Evolutionary conservation across 2,888 invertebrate genomes (phyloP).

Genomic region (Zootermopsis nevadensis): DNA sequence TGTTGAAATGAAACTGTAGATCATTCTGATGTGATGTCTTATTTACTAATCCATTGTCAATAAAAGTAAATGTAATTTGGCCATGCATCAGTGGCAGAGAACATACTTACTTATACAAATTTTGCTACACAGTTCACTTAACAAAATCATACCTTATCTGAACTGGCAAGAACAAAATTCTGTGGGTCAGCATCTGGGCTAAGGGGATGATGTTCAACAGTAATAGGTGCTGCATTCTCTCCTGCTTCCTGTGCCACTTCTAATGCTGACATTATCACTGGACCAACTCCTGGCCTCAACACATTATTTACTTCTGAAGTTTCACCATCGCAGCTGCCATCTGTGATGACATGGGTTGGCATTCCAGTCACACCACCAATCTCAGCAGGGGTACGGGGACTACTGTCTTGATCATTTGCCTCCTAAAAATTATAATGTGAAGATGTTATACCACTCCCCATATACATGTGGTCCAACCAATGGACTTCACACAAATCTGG

Average conservation of each 20-base stretch:
- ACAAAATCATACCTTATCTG: not conserved
- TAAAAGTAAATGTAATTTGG: too few relatives aligned
- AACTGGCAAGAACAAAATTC: constrained; percentile 1
- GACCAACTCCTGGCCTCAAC: constrained; percentile 18
- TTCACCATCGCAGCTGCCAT: constrained; percentile 50
- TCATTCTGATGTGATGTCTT: too few relatives aligned
- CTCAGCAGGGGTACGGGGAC: constrained; percentile 70
- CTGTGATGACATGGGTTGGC: constrained; percentile 61
- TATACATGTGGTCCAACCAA: too few relatives aligned
- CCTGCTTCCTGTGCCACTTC: constrained; percentile 67
- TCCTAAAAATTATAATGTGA: constrained; percentile 39
- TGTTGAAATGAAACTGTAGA: too few relatives aligned
- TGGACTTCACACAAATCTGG: too few relatives aligned
- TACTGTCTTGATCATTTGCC: constrained; percentile 65
- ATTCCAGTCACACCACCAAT: constrained; percentile 63
- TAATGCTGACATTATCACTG: constrained; percentile 55
- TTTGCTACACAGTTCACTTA: too few relatives aligned
- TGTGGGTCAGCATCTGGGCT: constrained; percentile 68
- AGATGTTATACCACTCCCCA: too few relatives aligned
- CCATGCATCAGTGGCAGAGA: too few relatives aligned
- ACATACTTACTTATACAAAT: too few relatives aligned
- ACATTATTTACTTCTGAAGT: not conserved
- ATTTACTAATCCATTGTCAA: too few relatives aligned
- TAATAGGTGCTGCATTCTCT: constrained; percentile 59
- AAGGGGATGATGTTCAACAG: constrained; percentile 75